Evolutionary conservation across 2,113 vertebrate genomes (phyloP).

Genomic region (Diphyllodes magnificus): DNA sequence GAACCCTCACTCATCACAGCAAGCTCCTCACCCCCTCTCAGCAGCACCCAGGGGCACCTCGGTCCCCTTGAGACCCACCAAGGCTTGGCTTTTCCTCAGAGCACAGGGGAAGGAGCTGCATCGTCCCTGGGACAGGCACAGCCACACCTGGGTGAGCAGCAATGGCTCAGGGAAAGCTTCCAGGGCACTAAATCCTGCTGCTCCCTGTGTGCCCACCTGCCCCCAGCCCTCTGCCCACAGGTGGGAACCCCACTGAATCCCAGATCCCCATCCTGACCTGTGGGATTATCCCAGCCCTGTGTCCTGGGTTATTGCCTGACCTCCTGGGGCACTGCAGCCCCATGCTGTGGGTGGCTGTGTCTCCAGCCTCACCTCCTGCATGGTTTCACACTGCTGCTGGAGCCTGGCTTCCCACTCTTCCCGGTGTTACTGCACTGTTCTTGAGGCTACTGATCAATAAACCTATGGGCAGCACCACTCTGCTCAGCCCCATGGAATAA

Average conservation of each 20-base stretch:
- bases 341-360: rapidly evolving
- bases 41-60: neutral
- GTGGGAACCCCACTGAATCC: neutral
- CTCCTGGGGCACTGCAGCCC: neutral
- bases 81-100: neutral
- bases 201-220: rapidly evolving
- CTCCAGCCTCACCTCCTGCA: rapidly evolving
- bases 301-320: rapidly evolving
- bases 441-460: rapidly evolving
- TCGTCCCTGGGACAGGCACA: rapidly evolving
- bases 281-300: neutral
- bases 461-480: rapidly evolving
- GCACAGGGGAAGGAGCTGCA: rapidly evolving
- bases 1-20: rapidly evolving
- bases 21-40: neutral
- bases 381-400: rapidly evolving
- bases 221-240: neutral
- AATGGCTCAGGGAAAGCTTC: rapidly evolving
- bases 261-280: neutral
- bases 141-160: rapidly evolving
- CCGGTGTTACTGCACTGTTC: rapidly evolving
- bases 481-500: rapidly evolving
- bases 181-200: rapidly evolving
- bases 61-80: rapidly evolving
- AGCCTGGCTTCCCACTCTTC: neutral